Evolutionary conservation across 2,113 vertebrate species (phyloP), one percentile per base, ranked within the genome.

Genomic region (Ctenomys sociabilis): DNA sequence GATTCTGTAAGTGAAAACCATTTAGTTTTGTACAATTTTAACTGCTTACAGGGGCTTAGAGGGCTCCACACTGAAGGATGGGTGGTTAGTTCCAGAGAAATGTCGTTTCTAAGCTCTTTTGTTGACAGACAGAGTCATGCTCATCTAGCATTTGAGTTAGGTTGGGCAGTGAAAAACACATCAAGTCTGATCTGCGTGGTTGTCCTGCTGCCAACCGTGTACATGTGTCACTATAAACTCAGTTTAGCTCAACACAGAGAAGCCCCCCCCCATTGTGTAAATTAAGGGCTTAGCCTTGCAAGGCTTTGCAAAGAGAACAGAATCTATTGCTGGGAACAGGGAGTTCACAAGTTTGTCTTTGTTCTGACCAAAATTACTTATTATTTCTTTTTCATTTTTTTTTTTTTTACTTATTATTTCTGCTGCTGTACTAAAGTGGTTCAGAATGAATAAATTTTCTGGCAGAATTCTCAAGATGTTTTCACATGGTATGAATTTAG

Each of bases 381-480:
- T 63, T 86, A 85, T n/a, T 93, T 83, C 37, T 90, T n/a, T n/a
- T n/a, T n/a, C n/a, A n/a, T n/a, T n/a, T n/a, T n/a, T n/a, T n/a
- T n/a, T n/a, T n/a, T n/a, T n/a, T n/a, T 92, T 63, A 93, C 84
- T 95, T 90, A 26, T 63, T 86, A 85, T n/a, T 93, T 83, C 37
- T 90, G 10, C 21, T n/a, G 10, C 32, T 88, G 83, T 85, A 57
- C 30, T 94, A 81, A 61, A 72, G 16, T 90, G 37, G 54, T 66
- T 89, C 59, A 95, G 66, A 96, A 80, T 24, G 28, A 66, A 2
- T 30, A 17, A 35, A 40, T 81, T 96, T 92, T 94, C 54, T 93
- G 59, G 81, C 95, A 88, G 37, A 37, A 87, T 54, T 87, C 92
- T 95, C 12, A 61, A 96, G 86, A 28, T 90, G 54, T 82, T 88